Base-by-base conservation (phyloP, 1,140 invertebrate species). In the Papilio glaucus region DNA sequence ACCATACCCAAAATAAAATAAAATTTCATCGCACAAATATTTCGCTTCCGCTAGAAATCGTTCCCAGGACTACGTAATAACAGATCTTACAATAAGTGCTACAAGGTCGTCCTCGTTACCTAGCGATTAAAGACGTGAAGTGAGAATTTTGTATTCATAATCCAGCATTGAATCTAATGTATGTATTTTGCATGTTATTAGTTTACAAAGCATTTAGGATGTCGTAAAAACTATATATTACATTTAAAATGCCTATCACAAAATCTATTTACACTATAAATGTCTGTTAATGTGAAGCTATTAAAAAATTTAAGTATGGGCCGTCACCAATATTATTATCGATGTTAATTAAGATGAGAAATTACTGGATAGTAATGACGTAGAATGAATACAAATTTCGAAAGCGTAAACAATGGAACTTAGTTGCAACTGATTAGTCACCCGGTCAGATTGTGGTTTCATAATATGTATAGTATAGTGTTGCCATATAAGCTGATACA, bases 371-470 rank as follows among this genome's bases (percentile, higher is more conserved):
- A 68, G 72, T 53, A 53, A 60, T 69, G 63, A 33, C 49, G 62
- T 69, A 42, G 57, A 71, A 72, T 76, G 29, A 24, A 63, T 68
- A 65, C 63, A 39, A 49, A 65, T 83, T 78, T 80, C 76, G 80
- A 83, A 82, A 85, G 75, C 71, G 33, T 71, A 76, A 75, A 83
- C 80, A 85, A 85, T 79, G 38, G 76, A 73, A 71, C 72, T 33
- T 41, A 60, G 61, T 72, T 76, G 41, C 60, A 74, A 67, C 42
- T 62, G 72, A 75, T 82, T 81, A 84, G 73, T 85, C 80, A 84
- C 71, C 78, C 68, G 74, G 73, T 70, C 72, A 60, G 71, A 80
- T 80, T 78, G 76, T 45, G 60, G 49, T 78, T 77, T 77, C 62
- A 76, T 77, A 70, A 65, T 72, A 72, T 71, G 62, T 71, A 72